A percentile compares a stretch with the other conserved stretches of the same genome.
These are phyloP conservation scores for Ectemnius continuus DNA, from an alignment of 2,888 invertebrate genomes.

Conservation along the genomic window DNA sequence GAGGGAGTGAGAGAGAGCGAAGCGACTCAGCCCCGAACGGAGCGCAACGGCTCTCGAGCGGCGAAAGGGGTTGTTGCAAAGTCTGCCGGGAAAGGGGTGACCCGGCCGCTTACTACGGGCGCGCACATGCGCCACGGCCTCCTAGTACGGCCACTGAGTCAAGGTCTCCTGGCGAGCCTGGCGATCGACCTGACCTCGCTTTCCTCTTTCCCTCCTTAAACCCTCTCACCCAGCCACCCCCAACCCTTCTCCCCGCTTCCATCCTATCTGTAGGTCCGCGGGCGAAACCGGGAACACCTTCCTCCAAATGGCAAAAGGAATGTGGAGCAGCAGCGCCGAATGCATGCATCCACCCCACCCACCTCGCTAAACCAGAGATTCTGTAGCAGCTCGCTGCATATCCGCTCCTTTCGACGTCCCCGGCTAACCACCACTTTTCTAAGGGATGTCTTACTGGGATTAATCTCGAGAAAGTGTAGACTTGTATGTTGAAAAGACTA, in stretches of 20 bases:
- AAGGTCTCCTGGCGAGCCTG: conserved; percentile 61
- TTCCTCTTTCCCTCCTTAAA: conserved; percentile 60
- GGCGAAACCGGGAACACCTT: neutral
- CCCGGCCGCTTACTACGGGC: conserved; percentile 29
- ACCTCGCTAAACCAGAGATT: too few species aligned
- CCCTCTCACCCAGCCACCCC: conserved; percentile 14
- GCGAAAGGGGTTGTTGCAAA: conserved; percentile 18
- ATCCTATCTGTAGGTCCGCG: neutral
- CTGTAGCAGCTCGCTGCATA: too few species aligned
- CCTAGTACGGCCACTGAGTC: conserved; percentile 65
- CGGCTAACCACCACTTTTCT: too few species aligned
- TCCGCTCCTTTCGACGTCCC: too few species aligned
- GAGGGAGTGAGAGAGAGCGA: conserved; percentile 14
- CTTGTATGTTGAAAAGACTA: too few species aligned
- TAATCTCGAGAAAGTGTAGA: too few species aligned
- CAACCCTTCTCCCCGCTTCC: too few species aligned
- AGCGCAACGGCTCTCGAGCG: conserved; percentile 15
- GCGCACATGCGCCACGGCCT: conserved; percentile 59
- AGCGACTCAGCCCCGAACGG: conserved; percentile 10
- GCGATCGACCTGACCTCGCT: conserved; percentile 72
- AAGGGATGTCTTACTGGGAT: too few species aligned
- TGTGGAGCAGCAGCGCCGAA: neutral
- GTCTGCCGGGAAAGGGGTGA: conserved; percentile 33
- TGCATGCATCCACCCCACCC: too few species aligned
- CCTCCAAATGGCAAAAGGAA: neutral